Evolutionary conservation across 2,888 invertebrate genomes (phyloP), one percentile per base, ranked within the genome.

Genomic region (Panopea generosa): DNA sequence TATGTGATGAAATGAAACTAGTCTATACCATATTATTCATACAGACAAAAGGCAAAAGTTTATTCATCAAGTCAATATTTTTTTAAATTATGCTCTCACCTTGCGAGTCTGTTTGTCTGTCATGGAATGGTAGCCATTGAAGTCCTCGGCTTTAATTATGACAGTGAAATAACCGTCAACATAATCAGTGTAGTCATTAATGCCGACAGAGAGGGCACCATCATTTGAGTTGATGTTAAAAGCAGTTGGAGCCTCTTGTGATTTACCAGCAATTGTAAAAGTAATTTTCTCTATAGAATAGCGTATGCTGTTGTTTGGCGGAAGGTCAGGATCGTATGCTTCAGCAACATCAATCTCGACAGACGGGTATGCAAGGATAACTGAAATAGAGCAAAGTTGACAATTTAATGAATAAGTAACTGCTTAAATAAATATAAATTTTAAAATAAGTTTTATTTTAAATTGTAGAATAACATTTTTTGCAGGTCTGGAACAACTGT

Each of bases 101-200:
- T 24, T 77, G 11, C 77, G 67, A n/a, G 33, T 45, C 29, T 67
- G 68, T 9, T 50, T 50, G 29, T 67, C 71, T 6, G 16, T n/a
- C 7, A 38, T 24, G n/a, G 56, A 63, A 56, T 71, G 45, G 11
- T 50, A 53, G n/a, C 84, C 78, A 2, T 50, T 14, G 11, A 27
- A n/a, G 50, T 90, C 90, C 27, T 80, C 78, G 2, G 86, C 90
- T 49, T 62, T 68, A 3, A 90, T 62, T 0, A 60, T 70, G 6
- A 90, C 55, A 3, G 65, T 57, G 73, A 89, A 90, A 62, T 80
- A 79, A 1, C 89, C 87, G 6, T 81, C 82, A 29, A 80, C 68
- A 56, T 84, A 89, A 26, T 79, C 84, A 0, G 63, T 65, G 62
- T 87, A 88, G 11, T 83, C 73, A 16, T 77, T 77, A 16, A 76